These are phyloP conservation scores for Cuniculus paca DNA, from an alignment of 2,797 vertebrate genomes.

Conservation along the genomic window DNA sequence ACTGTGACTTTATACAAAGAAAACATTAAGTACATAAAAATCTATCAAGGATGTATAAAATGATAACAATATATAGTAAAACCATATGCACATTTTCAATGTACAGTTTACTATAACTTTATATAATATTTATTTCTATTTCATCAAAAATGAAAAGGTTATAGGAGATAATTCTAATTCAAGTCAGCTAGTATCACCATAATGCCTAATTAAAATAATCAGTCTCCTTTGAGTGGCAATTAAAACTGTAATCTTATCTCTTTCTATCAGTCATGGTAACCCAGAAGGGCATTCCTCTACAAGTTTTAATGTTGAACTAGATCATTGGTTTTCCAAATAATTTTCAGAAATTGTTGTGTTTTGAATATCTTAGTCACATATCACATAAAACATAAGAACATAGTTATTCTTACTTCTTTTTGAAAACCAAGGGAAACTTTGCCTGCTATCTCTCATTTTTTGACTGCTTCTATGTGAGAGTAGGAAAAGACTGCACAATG, in stretches of 20 bases:
- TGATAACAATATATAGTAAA: not conserved
- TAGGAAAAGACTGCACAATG: not conserved
- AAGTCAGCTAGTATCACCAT: not conserved
- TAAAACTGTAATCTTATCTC: conserved; percentile 34
- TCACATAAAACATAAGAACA: not conserved
- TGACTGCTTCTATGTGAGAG: fast-evolving
- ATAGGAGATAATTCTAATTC: not conserved
- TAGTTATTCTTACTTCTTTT: not conserved
- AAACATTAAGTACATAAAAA: not conserved
- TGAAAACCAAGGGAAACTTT: not conserved
- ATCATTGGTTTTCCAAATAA: not conserved
- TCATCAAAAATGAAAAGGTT: conserved; percentile 24
- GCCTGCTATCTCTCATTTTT: not conserved
- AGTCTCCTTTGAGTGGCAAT: not conserved
- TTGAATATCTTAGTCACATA: not conserved
- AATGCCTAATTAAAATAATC: conserved; percentile 19
- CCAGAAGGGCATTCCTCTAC: not conserved
- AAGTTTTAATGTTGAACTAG: not conserved
- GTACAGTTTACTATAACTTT: not conserved
- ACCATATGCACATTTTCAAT: not conserved
- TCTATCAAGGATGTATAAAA: not conserved
- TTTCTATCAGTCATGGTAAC: not conserved
- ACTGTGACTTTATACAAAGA: not conserved
- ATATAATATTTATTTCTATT: not conserved
- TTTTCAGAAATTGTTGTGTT: not conserved